These are phyloP conservation scores for Anabas testudineus DNA, from an alignment of 2,797 vertebrate species.

Conservation along the genomic window DNA sequence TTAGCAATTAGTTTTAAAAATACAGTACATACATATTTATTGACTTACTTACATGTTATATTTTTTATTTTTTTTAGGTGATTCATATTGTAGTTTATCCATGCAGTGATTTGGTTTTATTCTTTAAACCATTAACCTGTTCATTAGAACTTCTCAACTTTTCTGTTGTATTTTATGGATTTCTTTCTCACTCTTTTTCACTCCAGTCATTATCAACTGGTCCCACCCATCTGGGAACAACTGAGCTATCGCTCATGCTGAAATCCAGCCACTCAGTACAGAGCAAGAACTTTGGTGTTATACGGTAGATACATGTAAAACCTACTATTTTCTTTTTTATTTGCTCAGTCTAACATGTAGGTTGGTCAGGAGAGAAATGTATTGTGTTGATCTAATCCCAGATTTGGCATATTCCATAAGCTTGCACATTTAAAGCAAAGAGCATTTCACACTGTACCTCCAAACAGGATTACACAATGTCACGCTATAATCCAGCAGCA, in stretches of 20 bases:
- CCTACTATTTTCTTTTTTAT: no score
- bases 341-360: slow-evolving; percentile 48
- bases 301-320: no score
- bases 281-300: background rate
- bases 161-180: background rate
- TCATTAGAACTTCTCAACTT: background rate
- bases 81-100: background rate
- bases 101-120: background rate
- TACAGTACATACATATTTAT: background rate
- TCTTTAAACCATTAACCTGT: background rate
- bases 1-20: background rate
- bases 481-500: slow-evolving; percentile 73
- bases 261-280: slow-evolving; percentile 2
- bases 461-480: slow-evolving; percentile 81
- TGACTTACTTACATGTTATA: background rate
- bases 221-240: background rate
- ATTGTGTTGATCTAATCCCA: slow-evolving; percentile 78
- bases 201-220: background rate
- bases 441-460: slow-evolving; percentile 80
- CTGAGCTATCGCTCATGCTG: slow-evolving; percentile 3
- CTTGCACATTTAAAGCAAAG: slow-evolving; percentile 73
- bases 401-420: slow-evolving; percentile 72
- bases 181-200: background rate
- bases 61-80: background rate
- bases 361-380: slow-evolving; percentile 46